Base-by-base conservation (phyloP, 2,888 invertebrate species). In the Esperia sulphurella region DNA sequence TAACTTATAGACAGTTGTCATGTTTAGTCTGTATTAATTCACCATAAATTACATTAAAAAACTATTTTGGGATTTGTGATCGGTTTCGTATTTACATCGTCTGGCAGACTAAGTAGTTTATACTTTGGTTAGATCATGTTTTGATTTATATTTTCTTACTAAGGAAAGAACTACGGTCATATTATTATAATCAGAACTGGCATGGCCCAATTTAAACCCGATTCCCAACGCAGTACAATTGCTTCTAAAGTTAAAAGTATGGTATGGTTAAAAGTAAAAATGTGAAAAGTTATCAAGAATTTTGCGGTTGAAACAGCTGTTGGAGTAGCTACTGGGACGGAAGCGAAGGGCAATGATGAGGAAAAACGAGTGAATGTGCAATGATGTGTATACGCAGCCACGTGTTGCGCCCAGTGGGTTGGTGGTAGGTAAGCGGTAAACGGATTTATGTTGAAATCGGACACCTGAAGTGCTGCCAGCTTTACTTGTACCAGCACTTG, bases 351-450 rank as follows among this genome's bases (percentile, higher is more conserved):
- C 69, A 84, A 53, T 68, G 73, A 73, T 57, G 77, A 55, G 69
- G 68, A 78, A 84, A 82, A 84, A 81, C 72, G 64, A 63, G 66
- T 60, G 58, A 73, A 71, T 68, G 77, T 72, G 71, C 74, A 78
- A 50, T 71, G 71, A 73, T 68, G 77, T 74, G 79, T 72, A 62
- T 67, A 67, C 57, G 51, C 58, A 48, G 70, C 76, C 85, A 86
- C 85, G 82, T 82, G 84, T 79, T 70, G 71, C 51, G 59, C 54
- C 43, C 59, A 49, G 43, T 52, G 54, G 51, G 47, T 46, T 54
- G 59, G 49, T 54, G 48, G 41, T 49, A 48, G 48, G 41, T 49
- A 48, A n/a, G 35, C 50, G 51, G 61, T 53, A 55, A 63, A 66
- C 65, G 59, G 57, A 51, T 61, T 56, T 52, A 59, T 57, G 55